phyloP scores from a whole-genome alignment of 2,797 vertebrate genomes.

The Iguana delicatissima region DNA sequence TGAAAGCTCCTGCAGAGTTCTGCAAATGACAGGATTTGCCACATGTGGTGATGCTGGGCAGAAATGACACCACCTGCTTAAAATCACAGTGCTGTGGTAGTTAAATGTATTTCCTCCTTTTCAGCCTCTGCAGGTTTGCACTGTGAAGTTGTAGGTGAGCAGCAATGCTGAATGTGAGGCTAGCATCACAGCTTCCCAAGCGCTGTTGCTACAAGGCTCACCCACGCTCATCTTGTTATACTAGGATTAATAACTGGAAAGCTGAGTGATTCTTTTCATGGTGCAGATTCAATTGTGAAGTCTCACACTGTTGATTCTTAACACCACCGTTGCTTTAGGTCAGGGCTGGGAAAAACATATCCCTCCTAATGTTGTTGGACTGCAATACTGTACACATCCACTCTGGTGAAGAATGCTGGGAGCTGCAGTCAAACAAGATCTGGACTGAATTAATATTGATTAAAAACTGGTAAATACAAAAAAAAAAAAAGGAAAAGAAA shows the following conservation, averaged over 20 bases:
- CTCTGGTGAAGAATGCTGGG: no score
- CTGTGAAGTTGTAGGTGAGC: constrained; percentile 40
- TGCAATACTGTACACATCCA: no score
- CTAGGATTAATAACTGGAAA: neutral
- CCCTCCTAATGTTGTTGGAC: no score
- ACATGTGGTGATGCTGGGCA: neutral
- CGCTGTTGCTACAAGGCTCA: neutral
- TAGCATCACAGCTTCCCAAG: neutral
- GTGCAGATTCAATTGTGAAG: no score
- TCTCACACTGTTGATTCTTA: neutral
- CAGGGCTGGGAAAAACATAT: no score
- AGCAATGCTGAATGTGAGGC: constrained; percentile 38
- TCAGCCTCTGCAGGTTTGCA: neutral
- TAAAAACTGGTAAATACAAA: no score
- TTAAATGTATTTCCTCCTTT: neutral
- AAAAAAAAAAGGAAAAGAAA: no score
- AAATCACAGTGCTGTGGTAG: neutral
- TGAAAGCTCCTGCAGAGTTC: fast-evolving
- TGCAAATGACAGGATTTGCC: fast-evolving
- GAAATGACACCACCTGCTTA: neutral
- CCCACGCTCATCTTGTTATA: neutral
- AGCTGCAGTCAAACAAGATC: no score
- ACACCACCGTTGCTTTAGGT: neutral
- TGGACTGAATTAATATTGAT: no score
- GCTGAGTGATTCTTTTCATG: neutral